A percentile compares a stretch with the other conserved stretches of the same genome.
These are phyloP conservation scores for Amphipoea oculea DNA, from an alignment of 2,888 invertebrate genomes.

Conservation along the genomic window DNA sequence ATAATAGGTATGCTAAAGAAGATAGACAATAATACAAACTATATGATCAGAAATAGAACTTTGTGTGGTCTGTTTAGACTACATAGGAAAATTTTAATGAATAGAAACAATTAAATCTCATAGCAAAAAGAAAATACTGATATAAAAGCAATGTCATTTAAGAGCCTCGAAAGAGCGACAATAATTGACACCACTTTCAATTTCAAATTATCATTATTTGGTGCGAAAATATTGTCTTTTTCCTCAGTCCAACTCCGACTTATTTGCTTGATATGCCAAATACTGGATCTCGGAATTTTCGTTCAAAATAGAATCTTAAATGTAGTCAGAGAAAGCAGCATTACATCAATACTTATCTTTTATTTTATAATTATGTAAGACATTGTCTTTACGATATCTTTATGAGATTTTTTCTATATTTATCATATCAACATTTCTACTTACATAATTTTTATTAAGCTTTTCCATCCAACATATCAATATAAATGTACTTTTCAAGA, in stretches of 20 bases:
- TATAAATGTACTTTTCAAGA: conserved; percentile 73
- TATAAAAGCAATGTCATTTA: conserved; percentile 28
- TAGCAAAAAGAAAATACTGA: conserved; percentile 45
- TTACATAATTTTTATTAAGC: conserved; percentile 69
- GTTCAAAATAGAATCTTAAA: conserved; percentile 35
- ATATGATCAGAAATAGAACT: conserved; percentile 25
- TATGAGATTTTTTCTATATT: conserved; percentile 68
- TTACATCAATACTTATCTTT: conserved; percentile 51
- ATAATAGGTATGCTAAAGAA: conserved; percentile 24
- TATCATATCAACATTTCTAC: conserved; percentile 68
- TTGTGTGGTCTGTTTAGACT: conserved; percentile 40
- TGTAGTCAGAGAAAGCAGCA: conserved; percentile 52
- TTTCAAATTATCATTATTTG: conserved; percentile 26
- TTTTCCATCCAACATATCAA: conserved; percentile 67
- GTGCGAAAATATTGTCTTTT: conserved; percentile 78
- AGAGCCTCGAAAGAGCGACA: background rate
- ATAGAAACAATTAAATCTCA: conserved; percentile 37
- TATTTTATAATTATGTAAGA: conserved; percentile 69
- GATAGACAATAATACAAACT: conserved; percentile 19
- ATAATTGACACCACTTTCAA: conserved; percentile 18
- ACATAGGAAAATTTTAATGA: conserved; percentile 19
- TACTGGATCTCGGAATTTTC: conserved; percentile 58
- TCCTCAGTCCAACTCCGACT: conserved; percentile 72
- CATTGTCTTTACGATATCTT: conserved; percentile 77
- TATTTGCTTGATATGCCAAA: conserved; percentile 73